These are phyloP conservation scores for Larimichthys polyactis DNA, from an alignment of 2,113 vertebrate genomes.

Conservation along the genomic window DNA sequence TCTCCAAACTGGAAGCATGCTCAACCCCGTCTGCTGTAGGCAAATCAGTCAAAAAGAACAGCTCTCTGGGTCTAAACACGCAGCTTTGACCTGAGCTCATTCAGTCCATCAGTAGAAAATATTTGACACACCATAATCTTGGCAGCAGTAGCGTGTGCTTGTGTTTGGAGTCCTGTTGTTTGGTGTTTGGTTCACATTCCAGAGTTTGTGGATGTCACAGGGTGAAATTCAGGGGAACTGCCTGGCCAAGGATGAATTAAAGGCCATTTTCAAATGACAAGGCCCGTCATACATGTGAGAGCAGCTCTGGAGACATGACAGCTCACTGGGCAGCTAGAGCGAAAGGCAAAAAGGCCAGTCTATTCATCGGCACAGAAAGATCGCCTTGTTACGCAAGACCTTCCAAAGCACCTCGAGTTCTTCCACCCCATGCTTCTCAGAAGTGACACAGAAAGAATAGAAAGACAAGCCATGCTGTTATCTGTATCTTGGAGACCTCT, in stretches of 20 bases:
- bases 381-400: slow-evolving; percentile 62
- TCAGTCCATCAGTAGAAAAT: neutral
- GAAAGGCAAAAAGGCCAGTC: slow-evolving; percentile 43
- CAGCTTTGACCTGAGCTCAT: neutral
- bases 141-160: slow-evolving; percentile 4
- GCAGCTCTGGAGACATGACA: slow-evolving; percentile 48
- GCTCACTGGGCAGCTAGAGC: slow-evolving; percentile 17
- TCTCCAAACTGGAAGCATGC: too few species aligned
- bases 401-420: slow-evolving; percentile 35
- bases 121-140: neutral
- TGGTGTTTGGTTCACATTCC: slow-evolving; percentile 36
- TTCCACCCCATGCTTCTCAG: slow-evolving; percentile 37
- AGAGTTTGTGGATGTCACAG: slow-evolving; percentile 18
- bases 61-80: neutral
- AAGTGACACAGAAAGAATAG: slow-evolving; percentile 40
- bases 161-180: neutral
- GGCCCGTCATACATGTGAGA: slow-evolving; percentile 43
- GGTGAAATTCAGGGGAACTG: slow-evolving; percentile 28
- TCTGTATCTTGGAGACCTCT: slow-evolving; percentile 45
- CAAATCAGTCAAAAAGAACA: too few species aligned
- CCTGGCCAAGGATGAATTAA: slow-evolving; percentile 34
- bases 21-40: too few species aligned
- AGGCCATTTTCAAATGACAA: slow-evolving; percentile 45
- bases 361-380: slow-evolving; percentile 71
- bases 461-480: slow-evolving; percentile 31